These are phyloP conservation scores for Pherbina coryleti DNA, from an alignment of 2,888 invertebrate genomes.

Conservation along the genomic window DNA sequence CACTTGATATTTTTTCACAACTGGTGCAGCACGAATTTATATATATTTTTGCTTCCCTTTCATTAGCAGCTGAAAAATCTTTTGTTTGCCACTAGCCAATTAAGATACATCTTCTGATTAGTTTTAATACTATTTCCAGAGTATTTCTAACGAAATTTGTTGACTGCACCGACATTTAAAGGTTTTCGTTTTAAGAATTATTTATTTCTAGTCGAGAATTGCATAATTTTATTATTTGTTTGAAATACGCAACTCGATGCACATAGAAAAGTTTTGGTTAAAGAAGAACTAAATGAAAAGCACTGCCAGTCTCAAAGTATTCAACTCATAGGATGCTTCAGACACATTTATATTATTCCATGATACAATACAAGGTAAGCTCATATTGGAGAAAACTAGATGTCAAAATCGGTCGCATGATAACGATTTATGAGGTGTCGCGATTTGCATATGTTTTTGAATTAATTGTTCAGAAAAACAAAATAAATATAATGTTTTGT, in stretches of 20 bases:
- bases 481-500: no score
- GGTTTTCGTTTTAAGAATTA: neutral
- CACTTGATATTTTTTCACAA: slow-evolving; percentile 46
- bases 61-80: slow-evolving; percentile 56
- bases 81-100: slow-evolving; percentile 6
- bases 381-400: no score
- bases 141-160: neutral
- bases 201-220: neutral
- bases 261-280: slow-evolving; percentile 17
- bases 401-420: no score
- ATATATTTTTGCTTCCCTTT: slow-evolving; percentile 55
- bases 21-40: slow-evolving; percentile 49
- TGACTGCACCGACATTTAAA: neutral
- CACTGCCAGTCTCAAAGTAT: no score
- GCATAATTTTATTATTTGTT: slow-evolving; percentile 24
- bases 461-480: no score
- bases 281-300: neutral
- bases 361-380: no score
- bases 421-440: no score
- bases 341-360: no score
- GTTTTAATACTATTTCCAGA: neutral
- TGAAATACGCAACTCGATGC: neutral
- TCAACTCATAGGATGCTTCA: no score
- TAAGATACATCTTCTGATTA: neutral
- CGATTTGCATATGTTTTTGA: no score